Evolutionary conservation across 2,888 invertebrate species (phyloP), one percentile per base, ranked within the genome.

Genomic region (Petrolisthes manimaculis): DNA sequence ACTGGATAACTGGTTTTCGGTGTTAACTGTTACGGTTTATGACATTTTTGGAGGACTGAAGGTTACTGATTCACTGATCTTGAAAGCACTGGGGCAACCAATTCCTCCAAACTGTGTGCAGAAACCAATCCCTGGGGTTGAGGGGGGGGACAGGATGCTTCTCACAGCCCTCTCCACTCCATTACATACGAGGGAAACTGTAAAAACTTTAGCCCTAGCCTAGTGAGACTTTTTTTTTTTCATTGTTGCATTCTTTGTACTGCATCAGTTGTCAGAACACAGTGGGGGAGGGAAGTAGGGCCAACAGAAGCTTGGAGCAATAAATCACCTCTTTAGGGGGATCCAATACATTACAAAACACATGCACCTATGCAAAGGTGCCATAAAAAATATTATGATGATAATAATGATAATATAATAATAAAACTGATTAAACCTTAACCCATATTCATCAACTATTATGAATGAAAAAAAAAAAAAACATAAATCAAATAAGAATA

Each of bases 221-320:
- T 88, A 88, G 69, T 88, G 87, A 88, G 87, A 88, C 88, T 88
- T 88, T 88, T 80, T 83, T 88, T 88, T 81, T 88, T 88, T 88
- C 88, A 88, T 88, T 88, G 88, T 88, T 88, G 81, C 84, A 88
- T 84, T 88, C 79, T 88, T 88, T 88, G 88, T 88, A 88, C 88
- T 88, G 88, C 71, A 81, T 88, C 79, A 83, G 83, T 87, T 83
- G 69, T 83, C 67, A 75, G 82, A 82, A 82, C 80, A 86, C 74
- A 71, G 55, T 51, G 82, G 61, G 21, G 82, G 71, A 75, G 56
- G 81, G 54, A 77, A 53, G 37, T 37, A 37, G 37, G 37, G 37
- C 37, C 37, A 18, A 18, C 18, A 12, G 18, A 9, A 61, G 61
- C 61, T 61, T 61, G 61, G 61, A 61, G 61, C 61, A 61, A 61